These are phyloP conservation scores for Corythaeola cristata DNA, from an alignment of 2,113 vertebrate genomes.

Conservation along the genomic window DNA sequence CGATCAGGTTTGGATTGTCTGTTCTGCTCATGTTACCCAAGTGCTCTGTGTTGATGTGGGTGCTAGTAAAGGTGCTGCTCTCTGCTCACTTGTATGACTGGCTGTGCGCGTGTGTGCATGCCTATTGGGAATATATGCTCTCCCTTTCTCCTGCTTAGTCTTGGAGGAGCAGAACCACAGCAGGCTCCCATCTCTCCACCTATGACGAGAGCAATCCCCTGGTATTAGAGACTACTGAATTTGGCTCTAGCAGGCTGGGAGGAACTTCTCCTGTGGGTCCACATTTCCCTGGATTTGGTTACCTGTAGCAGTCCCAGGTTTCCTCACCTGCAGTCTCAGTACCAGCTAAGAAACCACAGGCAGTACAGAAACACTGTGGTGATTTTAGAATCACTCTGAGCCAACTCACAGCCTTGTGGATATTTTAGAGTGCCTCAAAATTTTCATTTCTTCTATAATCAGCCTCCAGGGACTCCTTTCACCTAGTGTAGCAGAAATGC, in stretches of 20 bases:
- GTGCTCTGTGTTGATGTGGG: neutral
- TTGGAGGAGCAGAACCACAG: neutral
- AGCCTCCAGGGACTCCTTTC: neutral
- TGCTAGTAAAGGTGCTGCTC: neutral
- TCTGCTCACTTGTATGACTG: neutral
- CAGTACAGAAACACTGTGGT: neutral
- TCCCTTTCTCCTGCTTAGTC: neutral
- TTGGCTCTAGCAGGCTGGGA: neutral
- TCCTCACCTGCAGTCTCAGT: neutral
- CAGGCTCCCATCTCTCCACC: neutral
- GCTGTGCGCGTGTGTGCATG: accelerated
- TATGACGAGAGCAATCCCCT: neutral
- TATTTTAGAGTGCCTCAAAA: neutral
- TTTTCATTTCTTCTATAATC: neutral
- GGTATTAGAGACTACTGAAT: neutral
- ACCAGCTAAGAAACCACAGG: neutral
- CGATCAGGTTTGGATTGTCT: accelerated
- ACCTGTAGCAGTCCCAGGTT: neutral
- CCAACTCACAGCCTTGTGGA: neutral
- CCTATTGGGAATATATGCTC: neutral
- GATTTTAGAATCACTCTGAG: neutral
- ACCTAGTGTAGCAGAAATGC: neutral
- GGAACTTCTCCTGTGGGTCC: neutral
- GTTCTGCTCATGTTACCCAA: neutral
- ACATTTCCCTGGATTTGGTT: neutral